A percentile compares a stretch with the other conserved stretches of the same genome.
These are phyloP conservation scores for Henicopernis longicauda DNA, from an alignment of 2,113 vertebrate species.

Conservation along the genomic window DNA sequence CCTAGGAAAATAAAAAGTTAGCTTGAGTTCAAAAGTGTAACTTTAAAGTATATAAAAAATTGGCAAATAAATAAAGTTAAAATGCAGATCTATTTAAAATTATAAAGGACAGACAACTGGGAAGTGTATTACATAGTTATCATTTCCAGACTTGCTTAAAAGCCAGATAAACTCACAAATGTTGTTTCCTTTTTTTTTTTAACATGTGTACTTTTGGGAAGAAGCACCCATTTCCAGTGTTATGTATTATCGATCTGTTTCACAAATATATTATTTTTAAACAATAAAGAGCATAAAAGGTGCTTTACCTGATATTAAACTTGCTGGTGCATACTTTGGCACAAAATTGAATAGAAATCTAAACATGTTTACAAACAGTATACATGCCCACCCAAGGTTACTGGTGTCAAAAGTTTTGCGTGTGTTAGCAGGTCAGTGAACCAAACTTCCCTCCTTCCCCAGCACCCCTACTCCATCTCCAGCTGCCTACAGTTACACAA, in stretches of 20 bases:
- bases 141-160: conserved; percentile 51
- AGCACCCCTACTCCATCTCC: neutral
- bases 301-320: conserved; percentile 61
- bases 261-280: conserved; percentile 79
- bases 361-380: neutral
- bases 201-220: conserved; percentile 56
- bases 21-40: conserved; percentile 62
- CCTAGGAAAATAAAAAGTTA: conserved; percentile 62
- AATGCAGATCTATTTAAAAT: conserved; percentile 70
- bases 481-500: neutral
- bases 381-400: neutral
- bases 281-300: conserved; percentile 68
- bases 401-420: neutral
- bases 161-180: conserved; percentile 33
- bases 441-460: neutral
- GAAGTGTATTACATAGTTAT: conserved; percentile 31
- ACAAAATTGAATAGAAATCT: conserved; percentile 16
- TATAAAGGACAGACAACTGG: conserved; percentile 40
- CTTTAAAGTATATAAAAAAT: conserved; percentile 66
- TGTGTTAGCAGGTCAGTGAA: neutral
- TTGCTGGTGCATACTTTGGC: conserved; percentile 56
- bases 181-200: neutral
- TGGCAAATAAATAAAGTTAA: conserved; percentile 78
- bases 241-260: conserved; percentile 49
- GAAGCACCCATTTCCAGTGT: conserved; percentile 78